A percentile compares a stretch with the other conserved stretches of the same genome.
Evolutionary conservation across 2,113 vertebrate species (phyloP).

Genomic region (Ceuthmochares aereus): DNA sequence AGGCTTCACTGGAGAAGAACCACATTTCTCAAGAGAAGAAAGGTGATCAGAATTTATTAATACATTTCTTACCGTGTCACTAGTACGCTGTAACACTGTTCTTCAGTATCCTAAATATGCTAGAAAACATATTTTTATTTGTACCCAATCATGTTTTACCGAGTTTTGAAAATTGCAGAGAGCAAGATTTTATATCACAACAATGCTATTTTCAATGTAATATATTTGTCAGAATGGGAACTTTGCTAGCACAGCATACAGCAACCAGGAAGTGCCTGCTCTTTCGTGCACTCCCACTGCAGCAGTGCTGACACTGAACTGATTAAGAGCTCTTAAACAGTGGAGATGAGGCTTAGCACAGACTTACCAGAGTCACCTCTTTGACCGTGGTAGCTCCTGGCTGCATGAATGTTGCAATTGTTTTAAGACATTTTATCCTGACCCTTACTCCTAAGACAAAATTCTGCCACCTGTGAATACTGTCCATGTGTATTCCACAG

Average conservation of each 20-base stretch:
- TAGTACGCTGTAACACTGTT: neutral
- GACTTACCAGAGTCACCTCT: neutral
- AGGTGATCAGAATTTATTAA: constrained; percentile 49
- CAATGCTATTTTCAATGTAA: neutral
- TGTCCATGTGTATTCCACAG: neutral
- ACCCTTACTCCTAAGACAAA: neutral
- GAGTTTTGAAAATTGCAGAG: neutral
- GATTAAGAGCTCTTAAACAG: neutral
- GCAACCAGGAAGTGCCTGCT: neutral
- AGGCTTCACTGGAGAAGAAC: constrained; percentile 41
- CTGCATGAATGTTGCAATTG: neutral
- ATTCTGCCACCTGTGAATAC: neutral
- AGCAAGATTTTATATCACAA: neutral
- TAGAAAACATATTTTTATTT: neutral
- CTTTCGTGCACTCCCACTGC: neutral
- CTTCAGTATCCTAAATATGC: neutral
- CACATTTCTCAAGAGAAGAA: neutral
- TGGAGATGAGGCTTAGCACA: neutral
- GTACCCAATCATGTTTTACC: neutral
- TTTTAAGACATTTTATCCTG: neutral
- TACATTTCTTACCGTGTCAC: neutral
- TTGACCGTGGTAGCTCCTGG: neutral
- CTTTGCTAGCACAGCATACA: neutral
- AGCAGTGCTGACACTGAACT: neutral
- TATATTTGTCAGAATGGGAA: neutral